phyloP scores from a whole-genome alignment of 2,888 invertebrate species.

The Gari tellinella region DNA sequence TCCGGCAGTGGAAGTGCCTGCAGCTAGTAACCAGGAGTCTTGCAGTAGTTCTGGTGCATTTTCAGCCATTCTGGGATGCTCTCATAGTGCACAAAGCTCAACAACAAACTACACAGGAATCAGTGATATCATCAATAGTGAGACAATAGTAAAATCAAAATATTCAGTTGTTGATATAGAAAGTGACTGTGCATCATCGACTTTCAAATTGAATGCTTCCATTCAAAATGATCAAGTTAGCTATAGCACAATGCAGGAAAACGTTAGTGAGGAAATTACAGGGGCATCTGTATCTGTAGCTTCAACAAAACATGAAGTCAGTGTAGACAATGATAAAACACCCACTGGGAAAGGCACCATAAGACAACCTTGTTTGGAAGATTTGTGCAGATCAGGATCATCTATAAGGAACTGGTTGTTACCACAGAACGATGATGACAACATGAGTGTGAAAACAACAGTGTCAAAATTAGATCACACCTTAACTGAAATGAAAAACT shows the following conservation, averaged over 20 bases:
- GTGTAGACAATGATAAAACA: constrained; percentile 13
- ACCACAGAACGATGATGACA: constrained; percentile 30
- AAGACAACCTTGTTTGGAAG: too few species aligned
- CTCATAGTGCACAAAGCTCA: constrained; percentile 9
- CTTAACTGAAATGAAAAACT: constrained; percentile 12
- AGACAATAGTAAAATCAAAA: too few species aligned
- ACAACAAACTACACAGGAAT: background rate
- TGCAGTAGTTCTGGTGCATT: constrained; percentile 27
- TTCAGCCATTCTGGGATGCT: constrained; percentile 36
- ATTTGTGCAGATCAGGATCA: constrained; percentile 2
- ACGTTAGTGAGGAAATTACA: too few species aligned
- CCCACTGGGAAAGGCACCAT: constrained; percentile 27
- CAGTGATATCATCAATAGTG: too few species aligned
- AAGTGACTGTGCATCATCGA: too few species aligned
- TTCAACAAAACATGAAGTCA: too few species aligned
- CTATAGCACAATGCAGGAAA: background rate
- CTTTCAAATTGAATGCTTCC: too few species aligned
- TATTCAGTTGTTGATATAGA: too few species aligned
- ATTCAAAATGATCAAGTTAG: too few species aligned
- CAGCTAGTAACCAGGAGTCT: background rate
- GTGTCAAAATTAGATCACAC: constrained; percentile 18
- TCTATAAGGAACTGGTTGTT: constrained; percentile 51
- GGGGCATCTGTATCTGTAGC: too few species aligned
- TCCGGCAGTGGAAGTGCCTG: background rate
- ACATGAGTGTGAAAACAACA: background rate